Percentiles rank a stretch among this genome's conserved stretches.
phyloP scores from a whole-genome alignment of 1,140 invertebrate genomes.

The Sweltsa coloradensis region DNA sequence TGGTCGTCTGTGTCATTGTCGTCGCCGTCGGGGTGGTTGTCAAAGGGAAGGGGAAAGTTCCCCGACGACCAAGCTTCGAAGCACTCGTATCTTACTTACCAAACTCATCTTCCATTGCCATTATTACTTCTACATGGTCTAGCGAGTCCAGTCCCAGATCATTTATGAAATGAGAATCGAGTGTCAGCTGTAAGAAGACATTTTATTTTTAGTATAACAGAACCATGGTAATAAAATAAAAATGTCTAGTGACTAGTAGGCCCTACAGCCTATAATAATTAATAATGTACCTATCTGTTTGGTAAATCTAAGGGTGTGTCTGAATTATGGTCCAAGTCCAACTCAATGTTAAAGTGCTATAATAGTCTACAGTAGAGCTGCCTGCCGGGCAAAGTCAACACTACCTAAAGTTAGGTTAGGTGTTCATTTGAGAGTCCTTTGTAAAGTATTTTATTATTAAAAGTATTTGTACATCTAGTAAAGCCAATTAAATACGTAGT shows the following conservation, averaged over 20 bases:
- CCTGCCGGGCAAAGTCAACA: too few relatives aligned
- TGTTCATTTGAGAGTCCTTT: too few relatives aligned
- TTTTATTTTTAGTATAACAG: slow-evolving; percentile 11
- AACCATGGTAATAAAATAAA: background rate
- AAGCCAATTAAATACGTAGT: too few relatives aligned
- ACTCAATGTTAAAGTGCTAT: too few relatives aligned
- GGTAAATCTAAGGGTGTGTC: background rate
- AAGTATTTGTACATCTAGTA: too few relatives aligned
- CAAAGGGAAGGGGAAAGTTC: too few relatives aligned
- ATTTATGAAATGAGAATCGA: slow-evolving; percentile 93
- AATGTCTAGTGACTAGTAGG: background rate
- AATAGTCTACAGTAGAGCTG: too few relatives aligned
- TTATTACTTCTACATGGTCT: slow-evolving; percentile 98
- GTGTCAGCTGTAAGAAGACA: slow-evolving; percentile 55
- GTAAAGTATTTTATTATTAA: too few relatives aligned
- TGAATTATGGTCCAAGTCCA: slow-evolving; percentile 12
- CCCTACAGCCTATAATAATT: background rate
- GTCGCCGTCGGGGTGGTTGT: too few relatives aligned
- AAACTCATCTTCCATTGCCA: slow-evolving; percentile 99
- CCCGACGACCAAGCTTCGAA: too few relatives aligned
- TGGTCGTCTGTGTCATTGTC: too few relatives aligned
- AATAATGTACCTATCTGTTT: slow-evolving; percentile 4
- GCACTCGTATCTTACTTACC: slow-evolving; percentile 40
- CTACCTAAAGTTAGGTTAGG: too few relatives aligned
- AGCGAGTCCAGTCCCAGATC: slow-evolving; percentile 94